phyloP scores from a whole-genome alignment of 2,797 vertebrate species.

The Eulemur albifrons region DNA sequence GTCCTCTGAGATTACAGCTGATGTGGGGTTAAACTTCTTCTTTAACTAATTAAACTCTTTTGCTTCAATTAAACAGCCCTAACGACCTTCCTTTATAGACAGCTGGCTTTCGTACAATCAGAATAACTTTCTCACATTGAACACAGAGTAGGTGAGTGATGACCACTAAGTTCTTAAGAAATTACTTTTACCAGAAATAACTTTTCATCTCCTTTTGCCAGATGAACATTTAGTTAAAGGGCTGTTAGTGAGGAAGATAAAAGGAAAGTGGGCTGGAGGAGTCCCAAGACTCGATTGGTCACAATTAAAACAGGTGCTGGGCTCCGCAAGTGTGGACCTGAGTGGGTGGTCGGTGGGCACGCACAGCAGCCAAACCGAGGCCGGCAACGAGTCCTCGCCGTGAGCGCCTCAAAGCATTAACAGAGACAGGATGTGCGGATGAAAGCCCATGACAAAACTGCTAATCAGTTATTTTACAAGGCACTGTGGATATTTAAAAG shows the following conservation, averaged over 20 bases:
- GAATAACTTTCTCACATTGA: constrained; percentile 44
- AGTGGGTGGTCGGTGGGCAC: not conserved
- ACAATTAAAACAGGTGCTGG: not conserved
- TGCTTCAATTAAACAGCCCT: constrained; percentile 62
- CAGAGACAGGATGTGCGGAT: not conserved
- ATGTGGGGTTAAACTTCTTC: constrained; percentile 69
- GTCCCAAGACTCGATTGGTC: not conserved
- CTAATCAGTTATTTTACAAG: not conserved
- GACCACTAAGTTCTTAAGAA: not conserved
- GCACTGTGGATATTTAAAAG: not conserved
- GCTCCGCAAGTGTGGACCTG: rapidly evolving
- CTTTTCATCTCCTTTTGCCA: not conserved
- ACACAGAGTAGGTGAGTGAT: not conserved
- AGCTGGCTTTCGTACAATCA: constrained; percentile 17
- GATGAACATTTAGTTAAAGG: not conserved
- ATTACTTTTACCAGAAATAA: not conserved
- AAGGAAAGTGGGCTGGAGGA: not conserved
- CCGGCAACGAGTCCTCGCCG: not conserved
- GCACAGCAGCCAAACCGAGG: not conserved
- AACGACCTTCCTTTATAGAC: constrained; percentile 35
- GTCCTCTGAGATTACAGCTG: constrained; percentile 57
- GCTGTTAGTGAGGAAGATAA: not conserved
- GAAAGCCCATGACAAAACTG: not conserved
- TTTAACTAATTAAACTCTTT: constrained; percentile 72
- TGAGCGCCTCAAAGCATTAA: not conserved